Percentiles rank a stretch among this genome's conserved stretches.
phyloP scores from a whole-genome alignment of 1,140 invertebrate genomes.

The Papilio dardanus region DNA sequence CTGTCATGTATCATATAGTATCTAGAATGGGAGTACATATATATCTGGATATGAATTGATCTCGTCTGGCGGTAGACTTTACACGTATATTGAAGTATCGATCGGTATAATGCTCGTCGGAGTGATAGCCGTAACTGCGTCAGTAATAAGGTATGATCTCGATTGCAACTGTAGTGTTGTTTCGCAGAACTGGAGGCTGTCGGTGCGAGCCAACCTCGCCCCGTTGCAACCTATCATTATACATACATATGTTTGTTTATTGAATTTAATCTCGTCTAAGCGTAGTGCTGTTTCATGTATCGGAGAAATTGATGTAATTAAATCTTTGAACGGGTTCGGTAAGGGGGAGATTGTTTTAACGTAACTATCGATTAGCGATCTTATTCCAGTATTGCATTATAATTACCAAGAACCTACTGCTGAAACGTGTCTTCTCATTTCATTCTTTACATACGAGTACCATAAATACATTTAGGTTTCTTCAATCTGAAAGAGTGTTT shows the following conservation, averaged over 20 bases:
- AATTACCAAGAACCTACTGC: no score
- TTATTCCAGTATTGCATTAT: no score
- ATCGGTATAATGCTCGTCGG: not conserved
- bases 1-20: not conserved
- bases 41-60: not conserved
- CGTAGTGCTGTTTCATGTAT: not conserved
- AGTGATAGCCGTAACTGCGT: not conserved
- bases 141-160: slow-evolving; percentile 38
- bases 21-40: not conserved
- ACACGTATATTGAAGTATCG: not conserved
- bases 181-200: slow-evolving; percentile 68
- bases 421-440: no score
- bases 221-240: slow-evolving; percentile 37
- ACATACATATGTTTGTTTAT: slow-evolving; percentile 39
- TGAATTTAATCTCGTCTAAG: slow-evolving; percentile 3
- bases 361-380: no score
- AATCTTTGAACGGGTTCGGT: not conserved
- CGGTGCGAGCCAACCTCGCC: slow-evolving; percentile 33
- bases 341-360: no score
- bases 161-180: slow-evolving; percentile 60
- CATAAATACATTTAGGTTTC: no score
- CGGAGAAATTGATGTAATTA: not conserved
- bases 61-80: not conserved
- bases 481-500: no score
- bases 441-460: no score